Evolutionary conservation across 2,797 vertebrate species (phyloP).

Genomic region (Eulemur coronatus): DNA sequence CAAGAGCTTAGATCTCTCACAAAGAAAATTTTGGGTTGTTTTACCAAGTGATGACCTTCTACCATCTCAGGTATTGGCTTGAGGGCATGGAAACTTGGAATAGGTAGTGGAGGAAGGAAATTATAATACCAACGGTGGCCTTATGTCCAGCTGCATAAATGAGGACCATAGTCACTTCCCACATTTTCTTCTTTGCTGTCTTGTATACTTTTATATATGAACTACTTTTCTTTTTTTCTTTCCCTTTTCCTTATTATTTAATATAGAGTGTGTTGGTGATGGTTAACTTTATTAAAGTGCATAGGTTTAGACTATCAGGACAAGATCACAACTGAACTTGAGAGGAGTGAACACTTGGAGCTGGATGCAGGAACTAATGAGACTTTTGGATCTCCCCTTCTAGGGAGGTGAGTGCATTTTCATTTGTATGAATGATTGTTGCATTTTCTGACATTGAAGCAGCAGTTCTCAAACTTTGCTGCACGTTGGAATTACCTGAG

Average conservation of each 20-base stretch:
- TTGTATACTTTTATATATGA: not conserved
- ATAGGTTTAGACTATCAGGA: not conserved
- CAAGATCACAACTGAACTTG: not conserved
- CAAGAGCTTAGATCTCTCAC: not conserved
- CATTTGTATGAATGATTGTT: not conserved
- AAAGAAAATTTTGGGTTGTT: not conserved
- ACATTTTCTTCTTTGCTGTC: not conserved
- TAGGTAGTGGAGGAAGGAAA: not conserved
- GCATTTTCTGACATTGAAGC: not conserved
- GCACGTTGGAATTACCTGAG: not conserved
- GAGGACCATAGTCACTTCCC: not conserved
- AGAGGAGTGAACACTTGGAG: not conserved
- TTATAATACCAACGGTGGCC: not conserved
- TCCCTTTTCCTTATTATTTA: not conserved
- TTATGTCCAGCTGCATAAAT: not conserved
- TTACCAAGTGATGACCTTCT: not conserved
- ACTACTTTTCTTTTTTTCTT: not conserved
- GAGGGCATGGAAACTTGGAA: not conserved
- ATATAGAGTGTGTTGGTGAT: not conserved
- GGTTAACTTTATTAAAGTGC: not conserved
- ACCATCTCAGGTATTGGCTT: not conserved
- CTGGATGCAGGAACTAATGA: not conserved
- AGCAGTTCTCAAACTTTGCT: not conserved
- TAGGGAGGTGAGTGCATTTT: not conserved
- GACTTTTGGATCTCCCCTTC: not conserved